A percentile compares a stretch with the other conserved stretches of the same genome.
Evolutionary conservation across 2,113 vertebrate genomes (phyloP).

Genomic region (Probosciger aterrimus): DNA sequence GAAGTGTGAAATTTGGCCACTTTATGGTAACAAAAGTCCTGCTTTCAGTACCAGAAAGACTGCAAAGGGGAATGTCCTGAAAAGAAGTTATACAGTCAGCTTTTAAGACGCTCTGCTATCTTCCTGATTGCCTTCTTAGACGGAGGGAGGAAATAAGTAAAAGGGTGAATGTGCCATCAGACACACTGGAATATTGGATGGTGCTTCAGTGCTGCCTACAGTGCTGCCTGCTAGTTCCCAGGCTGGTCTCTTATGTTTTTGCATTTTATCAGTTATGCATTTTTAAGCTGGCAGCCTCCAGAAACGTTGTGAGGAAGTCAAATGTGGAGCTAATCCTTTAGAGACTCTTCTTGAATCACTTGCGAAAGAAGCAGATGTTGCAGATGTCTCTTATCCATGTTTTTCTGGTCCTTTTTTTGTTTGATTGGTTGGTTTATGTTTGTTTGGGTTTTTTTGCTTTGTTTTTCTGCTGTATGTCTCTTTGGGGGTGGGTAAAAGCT

Average conservation of each 20-base stretch:
- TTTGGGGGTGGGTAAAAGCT: not conserved
- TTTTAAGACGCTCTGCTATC: accelerated
- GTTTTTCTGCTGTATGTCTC: not conserved
- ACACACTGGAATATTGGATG: not conserved
- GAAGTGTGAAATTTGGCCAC: not conserved
- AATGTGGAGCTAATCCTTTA: not conserved
- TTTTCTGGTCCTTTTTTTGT: not conserved
- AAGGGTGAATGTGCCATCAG: not conserved
- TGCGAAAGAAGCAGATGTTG: not conserved
- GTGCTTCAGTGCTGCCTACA: not conserved
- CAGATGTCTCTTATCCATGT: not conserved
- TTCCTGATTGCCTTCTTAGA: not conserved
- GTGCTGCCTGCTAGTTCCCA: not conserved
- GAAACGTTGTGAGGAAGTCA: not conserved
- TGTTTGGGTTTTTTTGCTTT: not conserved
- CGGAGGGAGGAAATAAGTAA: not conserved
- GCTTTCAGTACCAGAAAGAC: not conserved
- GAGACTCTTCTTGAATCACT: not conserved
- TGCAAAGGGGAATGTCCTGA: not conserved
- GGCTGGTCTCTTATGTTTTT: not conserved
- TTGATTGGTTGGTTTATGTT: not conserved
- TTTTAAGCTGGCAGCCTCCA: not conserved
- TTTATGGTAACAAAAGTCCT: not conserved
- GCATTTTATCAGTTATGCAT: accelerated
- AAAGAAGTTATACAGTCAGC: not conserved